phyloP scores from a whole-genome alignment of 2,113 vertebrate genomes.

The Excalfactoria chinensis region DNA sequence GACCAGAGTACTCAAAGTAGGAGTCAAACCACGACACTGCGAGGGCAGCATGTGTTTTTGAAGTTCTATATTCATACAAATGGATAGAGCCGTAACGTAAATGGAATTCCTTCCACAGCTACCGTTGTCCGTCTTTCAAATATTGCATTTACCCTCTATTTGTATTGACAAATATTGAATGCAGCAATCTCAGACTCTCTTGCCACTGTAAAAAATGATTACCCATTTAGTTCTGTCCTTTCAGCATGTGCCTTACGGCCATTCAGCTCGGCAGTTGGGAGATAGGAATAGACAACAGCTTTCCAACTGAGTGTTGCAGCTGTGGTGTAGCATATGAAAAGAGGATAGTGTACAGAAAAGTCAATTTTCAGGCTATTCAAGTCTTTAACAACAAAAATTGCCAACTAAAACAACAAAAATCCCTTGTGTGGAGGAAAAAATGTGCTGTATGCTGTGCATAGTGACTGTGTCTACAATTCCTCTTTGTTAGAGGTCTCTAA shows the following conservation, averaged over 20 bases:
- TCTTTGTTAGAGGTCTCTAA: neutral
- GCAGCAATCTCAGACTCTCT: neutral
- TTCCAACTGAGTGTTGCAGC: neutral
- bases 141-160: neutral
- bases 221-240: neutral
- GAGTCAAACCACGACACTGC: too few relatives aligned
- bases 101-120: neutral
- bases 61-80: neutral
- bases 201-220: neutral
- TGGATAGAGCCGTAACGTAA: neutral
- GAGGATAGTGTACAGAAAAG: neutral
- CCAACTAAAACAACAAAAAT: neutral
- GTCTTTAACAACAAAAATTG: neutral
- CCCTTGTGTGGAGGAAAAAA: neutral
- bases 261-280: neutral
- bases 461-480: neutral
- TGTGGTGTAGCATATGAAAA: neutral
- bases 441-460: neutral
- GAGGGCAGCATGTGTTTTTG: too few relatives aligned
- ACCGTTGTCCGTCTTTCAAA: neutral
- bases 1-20: too few relatives aligned
- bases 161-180: neutral
- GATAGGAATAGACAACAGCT: neutral
- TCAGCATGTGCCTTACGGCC: rapidly evolving
- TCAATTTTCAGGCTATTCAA: neutral